phyloP scores from a whole-genome alignment of 2,113 vertebrate genomes.

The Gavia stellata region DNA sequence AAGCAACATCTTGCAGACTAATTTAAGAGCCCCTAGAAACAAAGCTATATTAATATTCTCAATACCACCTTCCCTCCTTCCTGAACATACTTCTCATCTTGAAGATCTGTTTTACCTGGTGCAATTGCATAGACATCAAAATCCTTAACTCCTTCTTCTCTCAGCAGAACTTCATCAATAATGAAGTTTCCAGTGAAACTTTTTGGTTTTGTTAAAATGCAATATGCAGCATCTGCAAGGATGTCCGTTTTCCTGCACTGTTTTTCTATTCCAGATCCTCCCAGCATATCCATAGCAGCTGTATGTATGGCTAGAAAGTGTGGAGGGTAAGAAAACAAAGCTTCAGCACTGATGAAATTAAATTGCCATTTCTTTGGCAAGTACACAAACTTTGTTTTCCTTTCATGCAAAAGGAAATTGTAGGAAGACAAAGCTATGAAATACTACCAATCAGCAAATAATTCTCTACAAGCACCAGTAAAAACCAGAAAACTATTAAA shows the following conservation, averaged over 20 bases:
- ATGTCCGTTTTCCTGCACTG: slow-evolving; percentile 93
- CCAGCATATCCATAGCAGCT: slow-evolving; percentile 93
- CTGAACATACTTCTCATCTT: not conserved
- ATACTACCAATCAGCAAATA: not conserved
- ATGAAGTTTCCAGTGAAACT: slow-evolving; percentile 90
- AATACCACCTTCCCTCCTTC: not conserved
- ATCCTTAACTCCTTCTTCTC: slow-evolving; percentile 82
- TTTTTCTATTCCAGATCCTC: slow-evolving; percentile 79
- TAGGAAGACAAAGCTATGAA: not conserved
- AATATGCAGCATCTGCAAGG: slow-evolving; percentile 93
- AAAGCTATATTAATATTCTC: not conserved
- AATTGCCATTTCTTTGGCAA: not conserved
- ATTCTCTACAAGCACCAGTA: not conserved
- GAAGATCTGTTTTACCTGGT: slow-evolving; percentile 77
- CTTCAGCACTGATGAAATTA: not conserved
- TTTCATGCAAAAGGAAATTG: not conserved
- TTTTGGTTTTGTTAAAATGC: slow-evolving; percentile 81
- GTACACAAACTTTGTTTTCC: not conserved
- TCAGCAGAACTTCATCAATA: slow-evolving; percentile 90
- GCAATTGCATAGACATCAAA: slow-evolving; percentile 89
- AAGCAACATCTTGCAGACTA: not conserved
- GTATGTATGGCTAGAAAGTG: slow-evolving; percentile 86
- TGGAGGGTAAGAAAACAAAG: not conserved
- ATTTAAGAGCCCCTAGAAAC: not conserved
- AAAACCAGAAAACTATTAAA: not conserved